Evolutionary conservation across 2,113 vertebrate species (phyloP).

Genomic region (Mobula birostris): DNA sequence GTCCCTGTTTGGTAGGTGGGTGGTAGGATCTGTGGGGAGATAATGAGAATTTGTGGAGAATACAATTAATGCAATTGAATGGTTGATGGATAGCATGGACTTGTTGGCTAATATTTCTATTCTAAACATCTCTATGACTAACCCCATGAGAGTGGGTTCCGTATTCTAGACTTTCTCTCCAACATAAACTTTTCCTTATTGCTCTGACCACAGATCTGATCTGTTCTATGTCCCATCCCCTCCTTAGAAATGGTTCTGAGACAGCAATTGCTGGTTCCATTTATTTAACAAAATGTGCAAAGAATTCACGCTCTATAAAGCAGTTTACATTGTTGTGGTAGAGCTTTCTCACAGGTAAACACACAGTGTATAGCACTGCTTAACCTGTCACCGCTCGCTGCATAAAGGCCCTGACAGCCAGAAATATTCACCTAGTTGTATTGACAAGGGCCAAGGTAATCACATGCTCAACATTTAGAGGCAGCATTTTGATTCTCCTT

Average conservation of each 20-base stretch:
- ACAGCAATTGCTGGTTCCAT: neutral
- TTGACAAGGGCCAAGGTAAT: neutral
- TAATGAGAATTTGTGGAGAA: too few species aligned
- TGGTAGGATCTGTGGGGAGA: too few species aligned
- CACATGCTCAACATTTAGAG: neutral
- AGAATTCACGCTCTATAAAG: neutral
- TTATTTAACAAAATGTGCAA: neutral
- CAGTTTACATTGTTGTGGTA: neutral
- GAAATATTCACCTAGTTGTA: neutral
- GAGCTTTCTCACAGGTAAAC: neutral
- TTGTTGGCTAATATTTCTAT: neutral
- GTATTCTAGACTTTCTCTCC: neutral
- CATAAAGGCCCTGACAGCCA: neutral
- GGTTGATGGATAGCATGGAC: too few species aligned
- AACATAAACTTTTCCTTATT: neutral
- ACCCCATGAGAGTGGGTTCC: neutral
- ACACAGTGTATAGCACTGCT: neutral
- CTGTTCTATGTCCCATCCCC: neutral
- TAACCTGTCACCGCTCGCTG: neutral
- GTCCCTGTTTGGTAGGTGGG: too few species aligned
- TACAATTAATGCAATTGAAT: too few species aligned
- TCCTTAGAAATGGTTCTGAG: neutral
- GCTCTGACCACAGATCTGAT: neutral
- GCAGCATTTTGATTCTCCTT: slow-evolving; percentile 2
- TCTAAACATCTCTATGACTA: too few species aligned